A percentile compares a stretch with the other conserved stretches of the same genome.
Conservation (phyloP, 2,797 vertebrate genomes). For the Dendrocincla fuliginosa region DNA sequence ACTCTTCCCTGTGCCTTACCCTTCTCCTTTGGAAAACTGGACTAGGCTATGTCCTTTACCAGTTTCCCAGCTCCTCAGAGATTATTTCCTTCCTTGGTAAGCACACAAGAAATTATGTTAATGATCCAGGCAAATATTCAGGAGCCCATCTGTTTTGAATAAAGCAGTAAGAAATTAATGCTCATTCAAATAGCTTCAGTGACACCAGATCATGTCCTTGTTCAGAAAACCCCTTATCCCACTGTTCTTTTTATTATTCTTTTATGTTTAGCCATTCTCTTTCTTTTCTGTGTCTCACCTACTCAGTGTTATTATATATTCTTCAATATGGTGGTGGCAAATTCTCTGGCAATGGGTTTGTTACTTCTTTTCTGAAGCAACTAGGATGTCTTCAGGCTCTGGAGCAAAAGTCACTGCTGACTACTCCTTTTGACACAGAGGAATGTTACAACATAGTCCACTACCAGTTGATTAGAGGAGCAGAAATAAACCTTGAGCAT, state of each 20-base stretch:
- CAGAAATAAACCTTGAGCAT: conserved; percentile 59
- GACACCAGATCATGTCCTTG: neutral
- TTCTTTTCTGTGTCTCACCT: neutral
- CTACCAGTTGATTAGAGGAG: conserved; percentile 46
- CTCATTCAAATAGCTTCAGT: neutral
- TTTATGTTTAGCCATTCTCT: neutral
- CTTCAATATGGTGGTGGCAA: neutral
- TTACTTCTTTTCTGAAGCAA: neutral
- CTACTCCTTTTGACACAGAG: neutral
- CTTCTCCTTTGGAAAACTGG: neutral
- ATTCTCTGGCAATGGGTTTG: neutral
- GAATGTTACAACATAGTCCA: conserved; percentile 40
- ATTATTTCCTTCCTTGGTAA: neutral
- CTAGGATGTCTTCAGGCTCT: neutral
- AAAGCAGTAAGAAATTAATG: neutral
- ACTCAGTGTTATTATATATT: neutral
- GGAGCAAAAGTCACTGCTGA: conserved; percentile 47
- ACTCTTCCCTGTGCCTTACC: neutral
- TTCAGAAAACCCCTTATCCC: neutral
- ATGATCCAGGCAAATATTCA: neutral
- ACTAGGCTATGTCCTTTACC: neutral
- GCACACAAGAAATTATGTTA: neutral
- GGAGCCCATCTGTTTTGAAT: neutral
- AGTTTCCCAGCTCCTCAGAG: neutral
- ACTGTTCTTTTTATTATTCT: neutral